Evolutionary conservation across 1,140 invertebrate genomes (phyloP).

Genomic region (Zaprionus kolodkinae): DNA sequence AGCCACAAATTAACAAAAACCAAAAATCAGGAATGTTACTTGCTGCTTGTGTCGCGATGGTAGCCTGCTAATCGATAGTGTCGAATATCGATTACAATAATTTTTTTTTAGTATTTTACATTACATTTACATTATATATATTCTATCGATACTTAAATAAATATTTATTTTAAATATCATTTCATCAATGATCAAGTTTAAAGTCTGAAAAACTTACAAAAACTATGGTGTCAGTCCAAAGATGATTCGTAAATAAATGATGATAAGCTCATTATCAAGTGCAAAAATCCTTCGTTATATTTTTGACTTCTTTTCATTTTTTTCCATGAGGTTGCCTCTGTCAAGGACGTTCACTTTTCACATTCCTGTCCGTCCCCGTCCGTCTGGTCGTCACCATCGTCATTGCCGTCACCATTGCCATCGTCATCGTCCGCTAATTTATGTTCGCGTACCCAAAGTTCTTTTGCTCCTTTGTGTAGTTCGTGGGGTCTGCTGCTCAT

Average conservation of each 20-base stretch:
- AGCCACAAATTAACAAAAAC: neutral
- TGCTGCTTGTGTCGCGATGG: neutral
- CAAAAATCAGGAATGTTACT: neutral
- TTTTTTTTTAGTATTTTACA: neutral
- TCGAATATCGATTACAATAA: neutral
- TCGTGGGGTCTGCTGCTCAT: constrained; percentile 5
- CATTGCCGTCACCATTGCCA: constrained; percentile 17
- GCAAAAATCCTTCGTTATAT: neutral
- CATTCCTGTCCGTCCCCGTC: constrained; percentile 20
- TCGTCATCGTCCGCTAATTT: constrained; percentile 53
- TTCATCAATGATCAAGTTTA: no score
- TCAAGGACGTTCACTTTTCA: constrained; percentile 60
- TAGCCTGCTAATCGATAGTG: neutral
- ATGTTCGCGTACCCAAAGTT: constrained; percentile 46
- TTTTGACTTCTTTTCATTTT: neutral
- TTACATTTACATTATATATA: neutral
- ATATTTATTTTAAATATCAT: no score
- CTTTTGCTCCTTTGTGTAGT: constrained; percentile 3
- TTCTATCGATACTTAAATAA: neutral
- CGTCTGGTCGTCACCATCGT: constrained; percentile 22
- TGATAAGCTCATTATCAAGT: neutral
- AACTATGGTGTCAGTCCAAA: neutral
- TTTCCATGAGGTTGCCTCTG: constrained; percentile 46
- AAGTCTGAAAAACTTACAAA: no score
- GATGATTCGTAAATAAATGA: neutral